Conservation (phyloP, 2,797 vertebrate species). For the Sebastes oblongus region DNA sequence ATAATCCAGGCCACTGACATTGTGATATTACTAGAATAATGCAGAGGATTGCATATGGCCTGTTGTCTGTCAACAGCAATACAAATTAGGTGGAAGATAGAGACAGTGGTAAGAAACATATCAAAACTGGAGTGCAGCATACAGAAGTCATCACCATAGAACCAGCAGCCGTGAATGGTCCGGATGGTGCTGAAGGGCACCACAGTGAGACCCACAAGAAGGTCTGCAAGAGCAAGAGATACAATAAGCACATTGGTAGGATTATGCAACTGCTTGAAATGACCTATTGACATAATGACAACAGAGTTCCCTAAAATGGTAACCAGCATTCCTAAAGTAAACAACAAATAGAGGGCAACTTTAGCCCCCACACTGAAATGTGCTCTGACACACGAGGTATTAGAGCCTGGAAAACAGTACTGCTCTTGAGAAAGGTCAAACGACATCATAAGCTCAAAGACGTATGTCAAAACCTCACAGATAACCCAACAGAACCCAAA, state of each 20-base stretch:
- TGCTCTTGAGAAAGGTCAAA: not conserved
- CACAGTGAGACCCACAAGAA: conserved; percentile 36
- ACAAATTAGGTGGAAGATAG: conserved; percentile 82
- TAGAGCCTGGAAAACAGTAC: conserved; percentile 16
- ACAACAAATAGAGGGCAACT: not conserved
- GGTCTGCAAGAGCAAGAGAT: conserved; percentile 71
- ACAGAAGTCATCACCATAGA: conserved; percentile 79
- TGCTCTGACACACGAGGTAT: not conserved
- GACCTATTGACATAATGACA: conserved; percentile 80
- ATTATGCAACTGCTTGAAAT: conserved; percentile 83
- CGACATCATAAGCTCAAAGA: not conserved
- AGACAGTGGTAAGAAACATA: conserved; percentile 77
- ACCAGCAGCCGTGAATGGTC: conserved; percentile 80
- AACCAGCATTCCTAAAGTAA: not conserved
- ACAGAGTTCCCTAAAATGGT: conserved; percentile 73
- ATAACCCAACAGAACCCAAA: not conserved
- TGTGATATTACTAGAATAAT: conserved; percentile 70
- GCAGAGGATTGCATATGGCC: conserved; percentile 79
- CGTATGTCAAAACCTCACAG: not conserved
- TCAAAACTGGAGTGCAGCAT: conserved; percentile 77
- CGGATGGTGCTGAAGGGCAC: conserved; percentile 80
- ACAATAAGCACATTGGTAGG: conserved; percentile 83
- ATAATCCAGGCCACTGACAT: conserved; percentile 61
- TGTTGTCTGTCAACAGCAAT: conserved; percentile 81
- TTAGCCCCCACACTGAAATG: not conserved